Base-by-base conservation (phyloP, 2,888 invertebrate genomes). In the Candidula unifasciata region DNA sequence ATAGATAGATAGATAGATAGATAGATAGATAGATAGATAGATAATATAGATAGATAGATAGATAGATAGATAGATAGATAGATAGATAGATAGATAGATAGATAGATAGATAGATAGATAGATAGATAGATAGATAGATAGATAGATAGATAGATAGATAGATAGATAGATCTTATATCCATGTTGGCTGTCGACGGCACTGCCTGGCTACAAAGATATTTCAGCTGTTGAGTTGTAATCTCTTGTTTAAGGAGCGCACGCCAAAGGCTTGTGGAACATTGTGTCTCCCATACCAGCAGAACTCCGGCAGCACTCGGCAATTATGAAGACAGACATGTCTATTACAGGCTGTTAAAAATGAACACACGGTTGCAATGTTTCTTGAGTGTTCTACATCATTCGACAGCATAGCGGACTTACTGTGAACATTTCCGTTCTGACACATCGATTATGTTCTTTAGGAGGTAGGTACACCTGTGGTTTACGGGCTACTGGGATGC, bases 131-230 rank as follows among this genome's bases (percentile, higher is more conserved):
- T 0, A 69, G 76, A 76, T n/a, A 76, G 76, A 76, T 18, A 76
- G 35, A 71, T 18, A 71, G 71, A 57, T n/a, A 76, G 76, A 76
- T n/a, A 76, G 76, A 76, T n/a, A 76, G 76, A 76, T 5, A 68
- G 68, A 68, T 27, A 68, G 6, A 30, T 30, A 27, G 68, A 3
- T 8, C 27, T 6, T 27, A 68, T 27, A 6, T 27, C 27, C 24
- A n/a, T 16, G 71, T 37, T 71, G 71, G 71, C 71, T 71, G 71
- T 71, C 37, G 35, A 27, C 35, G 44, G 8, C 71, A 37, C 71
- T 37, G 21, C 21, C 30, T 33, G 33, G 10, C 30, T 3, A 33
- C 18, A 33, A 10, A 33, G 33, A 30, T 33, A 68, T 18, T 44
- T 44, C 6, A 44, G 44, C 13, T 44, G 44, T 44, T 44, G 44